Base-by-base conservation (phyloP, 2,888 invertebrate species). In the Scaeva pyrastri region DNA sequence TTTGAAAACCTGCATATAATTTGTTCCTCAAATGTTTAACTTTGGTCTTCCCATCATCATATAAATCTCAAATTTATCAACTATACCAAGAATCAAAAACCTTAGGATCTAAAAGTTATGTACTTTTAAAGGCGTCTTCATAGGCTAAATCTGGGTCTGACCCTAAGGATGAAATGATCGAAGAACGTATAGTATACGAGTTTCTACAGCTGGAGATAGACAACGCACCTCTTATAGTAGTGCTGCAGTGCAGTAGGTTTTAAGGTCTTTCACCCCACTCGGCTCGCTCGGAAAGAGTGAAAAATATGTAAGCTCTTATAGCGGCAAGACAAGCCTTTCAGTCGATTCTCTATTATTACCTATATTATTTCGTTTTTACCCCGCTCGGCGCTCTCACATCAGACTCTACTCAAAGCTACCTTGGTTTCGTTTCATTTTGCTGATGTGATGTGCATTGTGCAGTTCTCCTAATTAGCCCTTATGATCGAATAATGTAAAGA, bases 271-370 rank as follows among this genome's bases (percentile, higher is more conserved):
- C 72, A 83, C 82, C 82, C 73, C 45, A 12, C 19, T 4, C 45
- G 5, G 23, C 21, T 2, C 21, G 23, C 23, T 2, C n/a, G 11
- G 23, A 64, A 41, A 41, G 21, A 60, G 41, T 39, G 23, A 58
- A 19, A 66, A 68, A 23, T 70, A n/a, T n/a, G n/a, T n/a, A n/a
- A 66, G 55, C 7, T 26, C 71, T 26, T 52, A n/a, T n/a, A 19
- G 48, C n/a, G 23, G 48, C n/a, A 26, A 76, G 50, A 45, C 31
- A 26, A 76, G 43, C 31, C 14, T 26, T 7, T 39, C 3, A 55
- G 71, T 77, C 60, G 68, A 39, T 77, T 73, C 68, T 73, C 73
- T 83, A 83, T 77, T 82, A 82, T 82, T 82, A n/a, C n/a, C n/a
- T n/a, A 26, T 26, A 26, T 6, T 31, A 82, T 80, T 80, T 74